Percentiles rank a stretch among this genome's conserved stretches.
phyloP scores from a whole-genome alignment of 2,797 vertebrate genomes.

The Lithobates pipiens region DNA sequence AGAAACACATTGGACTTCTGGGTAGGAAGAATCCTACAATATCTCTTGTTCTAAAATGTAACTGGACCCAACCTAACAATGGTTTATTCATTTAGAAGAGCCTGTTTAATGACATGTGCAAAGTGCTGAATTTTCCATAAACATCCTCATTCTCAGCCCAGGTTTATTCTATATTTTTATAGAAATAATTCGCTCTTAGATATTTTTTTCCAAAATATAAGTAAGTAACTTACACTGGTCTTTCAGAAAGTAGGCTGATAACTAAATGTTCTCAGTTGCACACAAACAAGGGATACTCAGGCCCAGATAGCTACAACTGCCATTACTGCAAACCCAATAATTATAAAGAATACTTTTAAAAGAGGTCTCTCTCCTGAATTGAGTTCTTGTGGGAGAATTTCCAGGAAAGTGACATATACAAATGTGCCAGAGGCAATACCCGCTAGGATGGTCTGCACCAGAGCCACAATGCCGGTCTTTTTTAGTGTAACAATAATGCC shows the following conservation, averaged over 20 bases:
- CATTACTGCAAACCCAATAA: conserved; percentile 86
- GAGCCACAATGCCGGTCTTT: conserved; percentile 64
- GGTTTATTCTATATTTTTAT: background rate
- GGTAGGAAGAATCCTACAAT: background rate
- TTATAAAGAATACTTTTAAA: conserved; percentile 85
- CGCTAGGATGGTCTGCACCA: conserved; percentile 85
- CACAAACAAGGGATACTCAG: conserved; percentile 62
- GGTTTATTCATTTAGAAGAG: background rate
- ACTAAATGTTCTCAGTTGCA: background rate
- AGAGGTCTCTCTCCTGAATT: conserved; percentile 81
- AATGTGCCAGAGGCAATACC: conserved; percentile 88
- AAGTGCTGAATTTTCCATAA: background rate
- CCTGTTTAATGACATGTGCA: background rate
- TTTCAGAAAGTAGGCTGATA: background rate
- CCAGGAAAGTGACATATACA: conserved; percentile 90
- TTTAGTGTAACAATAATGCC: conserved; percentile 81
- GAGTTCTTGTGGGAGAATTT: conserved; percentile 90
- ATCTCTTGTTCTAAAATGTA: background rate
- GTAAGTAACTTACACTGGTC: background rate
- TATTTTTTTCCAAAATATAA: background rate
- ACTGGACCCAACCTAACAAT: background rate
- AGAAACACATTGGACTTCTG: background rate
- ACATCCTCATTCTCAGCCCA: background rate
- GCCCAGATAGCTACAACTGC: conserved; percentile 82
- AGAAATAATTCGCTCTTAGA: background rate